A percentile compares a stretch with the other conserved stretches of the same genome.
phyloP scores from a whole-genome alignment of 2,113 vertebrate genomes.

The Dolichotis patagonum region DNA sequence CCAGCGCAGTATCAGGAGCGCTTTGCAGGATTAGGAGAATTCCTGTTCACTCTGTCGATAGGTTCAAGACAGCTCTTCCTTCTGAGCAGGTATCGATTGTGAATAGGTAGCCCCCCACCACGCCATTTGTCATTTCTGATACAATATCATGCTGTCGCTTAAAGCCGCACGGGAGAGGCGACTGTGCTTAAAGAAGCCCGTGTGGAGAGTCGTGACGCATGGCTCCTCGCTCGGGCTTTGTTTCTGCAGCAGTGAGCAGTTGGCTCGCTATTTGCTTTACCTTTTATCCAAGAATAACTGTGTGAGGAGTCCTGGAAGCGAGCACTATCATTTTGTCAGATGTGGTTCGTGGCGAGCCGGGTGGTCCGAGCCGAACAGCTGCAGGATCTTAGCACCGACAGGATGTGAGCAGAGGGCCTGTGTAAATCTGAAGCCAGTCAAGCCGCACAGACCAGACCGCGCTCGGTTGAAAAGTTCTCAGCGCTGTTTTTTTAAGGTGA shows the following conservation, averaged over 20 bases:
- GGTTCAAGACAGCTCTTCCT: constrained; percentile 94
- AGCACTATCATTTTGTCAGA: constrained; percentile 93
- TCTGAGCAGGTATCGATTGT: constrained; percentile 96
- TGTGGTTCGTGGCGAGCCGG: constrained; percentile 90
- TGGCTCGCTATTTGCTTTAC: constrained; percentile 97
- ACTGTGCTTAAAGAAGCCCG: constrained; percentile 90
- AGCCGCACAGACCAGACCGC: constrained; percentile 81
- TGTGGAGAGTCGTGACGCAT: constrained; percentile 97
- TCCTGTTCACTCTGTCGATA: constrained; percentile 91
- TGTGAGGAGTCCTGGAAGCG: constrained; percentile 92
- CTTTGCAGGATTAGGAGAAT: constrained; percentile 78
- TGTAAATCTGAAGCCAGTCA: constrained; percentile 83
- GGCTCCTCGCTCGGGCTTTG: constrained; percentile 93
- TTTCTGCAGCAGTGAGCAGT: constrained; percentile 94
- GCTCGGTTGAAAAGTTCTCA: constrained; percentile 83
- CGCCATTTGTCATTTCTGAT: constrained; percentile 99
- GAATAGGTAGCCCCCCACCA: constrained; percentile 93
- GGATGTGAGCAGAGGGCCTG: constrained; percentile 85
- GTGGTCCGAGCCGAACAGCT: constrained; percentile 91
- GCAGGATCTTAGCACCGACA: constrained; percentile 88
- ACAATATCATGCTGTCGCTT: constrained; percentile 98
- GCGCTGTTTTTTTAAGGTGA: constrained; percentile 85
- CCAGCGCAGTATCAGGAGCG: constrained; percentile 77
- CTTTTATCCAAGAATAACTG: constrained; percentile 98
- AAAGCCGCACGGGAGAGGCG: constrained; percentile 93